These are phyloP conservation scores for Turritopsis dohrnii DNA, from an alignment of 30 jellyfish, hydroid and myxozoan genomes.

Conservation along the genomic window DNA sequence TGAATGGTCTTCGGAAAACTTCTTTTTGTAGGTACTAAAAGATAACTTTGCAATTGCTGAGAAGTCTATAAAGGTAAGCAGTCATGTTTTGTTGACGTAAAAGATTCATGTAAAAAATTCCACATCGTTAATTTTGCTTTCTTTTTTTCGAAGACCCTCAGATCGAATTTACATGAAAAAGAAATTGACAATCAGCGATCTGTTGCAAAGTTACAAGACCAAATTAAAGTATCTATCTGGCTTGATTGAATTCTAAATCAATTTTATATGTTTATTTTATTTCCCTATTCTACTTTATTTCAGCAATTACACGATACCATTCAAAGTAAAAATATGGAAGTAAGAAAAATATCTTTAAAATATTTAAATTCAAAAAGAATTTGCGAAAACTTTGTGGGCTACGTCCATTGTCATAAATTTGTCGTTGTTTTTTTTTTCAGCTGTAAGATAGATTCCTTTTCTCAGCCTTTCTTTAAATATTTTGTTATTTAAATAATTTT, in stretches of 20 bases:
- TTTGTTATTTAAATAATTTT: too few species aligned
- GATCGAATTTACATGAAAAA: constrained; percentile 39
- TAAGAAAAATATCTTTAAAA: neutral
- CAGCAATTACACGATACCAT: constrained; percentile 58
- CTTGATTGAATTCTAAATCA: neutral
- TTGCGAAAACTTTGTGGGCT: too few species aligned
- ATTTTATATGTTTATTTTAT: neutral
- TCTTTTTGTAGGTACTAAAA: neutral
- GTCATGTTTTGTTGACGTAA: neutral
- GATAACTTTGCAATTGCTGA: neutral
- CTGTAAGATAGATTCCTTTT: too few species aligned
- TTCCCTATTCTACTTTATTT: neutral
- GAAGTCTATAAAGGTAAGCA: neutral
- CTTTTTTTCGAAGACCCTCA: neutral
- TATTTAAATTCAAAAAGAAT: too few species aligned
- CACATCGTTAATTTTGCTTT: neutral
- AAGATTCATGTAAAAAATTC: neutral
- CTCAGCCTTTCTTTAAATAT: too few species aligned
- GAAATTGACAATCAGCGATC: constrained; percentile 66
- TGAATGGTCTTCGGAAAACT: neutral
- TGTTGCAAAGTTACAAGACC: constrained; percentile 54
- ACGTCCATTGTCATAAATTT: too few species aligned
- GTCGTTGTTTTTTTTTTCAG: neutral
- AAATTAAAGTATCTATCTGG: constrained; percentile 40
- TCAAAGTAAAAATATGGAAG: constrained; percentile 46